Evolutionary conservation across 2,797 vertebrate genomes (phyloP).

Genomic region (Heterohyrax brucei): DNA sequence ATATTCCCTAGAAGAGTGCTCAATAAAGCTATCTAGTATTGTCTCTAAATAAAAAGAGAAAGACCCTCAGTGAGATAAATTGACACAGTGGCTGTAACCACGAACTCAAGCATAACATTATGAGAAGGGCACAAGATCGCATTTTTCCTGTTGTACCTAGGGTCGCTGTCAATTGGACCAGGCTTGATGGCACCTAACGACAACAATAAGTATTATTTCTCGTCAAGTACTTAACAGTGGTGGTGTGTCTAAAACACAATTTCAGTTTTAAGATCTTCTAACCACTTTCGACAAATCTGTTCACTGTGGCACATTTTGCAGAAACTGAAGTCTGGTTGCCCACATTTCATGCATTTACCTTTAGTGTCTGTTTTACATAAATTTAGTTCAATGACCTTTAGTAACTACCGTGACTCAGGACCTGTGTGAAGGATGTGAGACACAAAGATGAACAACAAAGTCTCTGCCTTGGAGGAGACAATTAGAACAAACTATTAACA

Average conservation of each 20-base stretch:
- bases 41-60: conserved; percentile 6
- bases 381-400: conserved; percentile 57
- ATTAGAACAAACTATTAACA: conserved; percentile 11
- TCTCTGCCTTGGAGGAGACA: conserved; percentile 56
- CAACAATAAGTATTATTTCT: not conserved
- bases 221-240: not conserved
- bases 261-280: not conserved
- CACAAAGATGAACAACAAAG: conserved; percentile 43
- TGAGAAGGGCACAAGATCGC: too few relatives aligned
- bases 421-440: not conserved
- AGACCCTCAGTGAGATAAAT: too few relatives aligned
- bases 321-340: not conserved
- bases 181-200: too few relatives aligned
- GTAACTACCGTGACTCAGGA: not conserved
- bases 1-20: not conserved
- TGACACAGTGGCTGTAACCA: too few relatives aligned
- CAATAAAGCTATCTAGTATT: not conserved
- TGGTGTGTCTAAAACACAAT: not conserved
- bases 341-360: not conserved
- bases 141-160: too few relatives aligned
- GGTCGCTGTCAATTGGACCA: too few relatives aligned
- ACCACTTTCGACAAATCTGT: not conserved
- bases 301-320: not conserved
- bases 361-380: conserved; percentile 38
- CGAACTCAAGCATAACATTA: too few relatives aligned